phyloP scores from a whole-genome alignment of 2,888 invertebrate genomes.

The Hemaris fuciformis region DNA sequence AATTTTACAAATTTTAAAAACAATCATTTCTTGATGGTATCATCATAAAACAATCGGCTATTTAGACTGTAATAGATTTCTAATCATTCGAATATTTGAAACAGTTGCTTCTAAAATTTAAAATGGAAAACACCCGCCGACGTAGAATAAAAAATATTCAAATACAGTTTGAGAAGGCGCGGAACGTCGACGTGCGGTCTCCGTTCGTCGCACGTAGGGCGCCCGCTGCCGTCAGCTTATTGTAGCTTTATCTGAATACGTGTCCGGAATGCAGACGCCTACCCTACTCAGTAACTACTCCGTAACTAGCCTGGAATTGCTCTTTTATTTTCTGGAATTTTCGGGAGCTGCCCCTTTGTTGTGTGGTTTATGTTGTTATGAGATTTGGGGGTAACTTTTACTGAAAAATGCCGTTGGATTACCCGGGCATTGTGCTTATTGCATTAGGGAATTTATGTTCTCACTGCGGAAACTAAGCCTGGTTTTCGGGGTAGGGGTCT shows the following conservation, averaged over 20 bases:
- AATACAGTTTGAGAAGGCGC: background rate
- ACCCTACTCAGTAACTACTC: conserved; percentile 7
- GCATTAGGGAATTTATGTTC: background rate
- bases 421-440: background rate
- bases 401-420: background rate
- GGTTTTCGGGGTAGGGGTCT: background rate
- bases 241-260: conserved; percentile 11
- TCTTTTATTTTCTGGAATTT: conserved; percentile 7
- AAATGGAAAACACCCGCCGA: background rate
- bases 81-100: no score
- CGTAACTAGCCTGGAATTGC: background rate
- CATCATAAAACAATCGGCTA: no score
- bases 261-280: background rate
- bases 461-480: background rate
- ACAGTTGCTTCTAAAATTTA: background rate
- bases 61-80: no score
- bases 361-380: background rate
- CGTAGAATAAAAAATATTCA: background rate
- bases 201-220: background rate
- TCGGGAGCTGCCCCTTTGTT: background rate
- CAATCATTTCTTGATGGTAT: no score
- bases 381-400: background rate
- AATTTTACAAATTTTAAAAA: no score
- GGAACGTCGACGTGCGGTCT: background rate
- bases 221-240: conserved; percentile 7